phyloP scores from a whole-genome alignment of 2,888 invertebrate genomes.

The Eupithecia inturbata region DNA sequence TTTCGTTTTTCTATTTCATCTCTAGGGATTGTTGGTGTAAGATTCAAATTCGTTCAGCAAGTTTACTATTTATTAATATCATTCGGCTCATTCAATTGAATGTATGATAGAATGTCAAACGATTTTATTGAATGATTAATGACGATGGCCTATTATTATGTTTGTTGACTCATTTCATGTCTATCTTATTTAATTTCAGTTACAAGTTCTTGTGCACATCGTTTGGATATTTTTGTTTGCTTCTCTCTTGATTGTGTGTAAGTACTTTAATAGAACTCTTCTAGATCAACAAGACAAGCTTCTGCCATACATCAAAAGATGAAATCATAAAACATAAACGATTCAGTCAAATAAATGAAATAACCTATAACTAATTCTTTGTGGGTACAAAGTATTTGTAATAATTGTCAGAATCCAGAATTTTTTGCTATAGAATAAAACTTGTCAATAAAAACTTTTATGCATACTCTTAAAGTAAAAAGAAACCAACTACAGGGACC shows the following conservation, averaged over 20 bases:
- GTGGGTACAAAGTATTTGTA: too few relatives aligned
- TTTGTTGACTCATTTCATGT: not conserved
- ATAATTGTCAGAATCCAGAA: too few relatives aligned
- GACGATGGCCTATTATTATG: conserved; percentile 22
- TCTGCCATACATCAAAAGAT: not conserved
- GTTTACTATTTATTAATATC: conserved; percentile 30
- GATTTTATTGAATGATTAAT: conserved; percentile 63
- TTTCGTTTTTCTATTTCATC: not conserved
- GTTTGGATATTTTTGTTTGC: not conserved
- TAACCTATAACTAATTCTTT: too few relatives aligned
- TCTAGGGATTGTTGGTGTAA: not conserved
- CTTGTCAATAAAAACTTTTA: too few relatives aligned
- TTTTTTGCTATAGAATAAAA: too few relatives aligned
- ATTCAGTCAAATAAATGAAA: too few relatives aligned
- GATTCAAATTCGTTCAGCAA: conserved; percentile 15
- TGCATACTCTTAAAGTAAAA: too few relatives aligned
- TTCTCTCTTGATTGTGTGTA: too few relatives aligned
- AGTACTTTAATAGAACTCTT: not conserved
- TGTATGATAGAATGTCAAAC: conserved; percentile 59
- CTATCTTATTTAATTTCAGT: not conserved
- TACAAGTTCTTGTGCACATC: not conserved
- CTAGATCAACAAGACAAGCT: too few relatives aligned
- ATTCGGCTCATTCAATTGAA: conserved; percentile 44
- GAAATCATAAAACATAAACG: not conserved
- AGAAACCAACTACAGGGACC: not conserved